Evolutionary conservation across 2,888 invertebrate genomes (phyloP), one percentile per base, ranked within the genome.

Genomic region (Drosophila pullipes): DNA sequence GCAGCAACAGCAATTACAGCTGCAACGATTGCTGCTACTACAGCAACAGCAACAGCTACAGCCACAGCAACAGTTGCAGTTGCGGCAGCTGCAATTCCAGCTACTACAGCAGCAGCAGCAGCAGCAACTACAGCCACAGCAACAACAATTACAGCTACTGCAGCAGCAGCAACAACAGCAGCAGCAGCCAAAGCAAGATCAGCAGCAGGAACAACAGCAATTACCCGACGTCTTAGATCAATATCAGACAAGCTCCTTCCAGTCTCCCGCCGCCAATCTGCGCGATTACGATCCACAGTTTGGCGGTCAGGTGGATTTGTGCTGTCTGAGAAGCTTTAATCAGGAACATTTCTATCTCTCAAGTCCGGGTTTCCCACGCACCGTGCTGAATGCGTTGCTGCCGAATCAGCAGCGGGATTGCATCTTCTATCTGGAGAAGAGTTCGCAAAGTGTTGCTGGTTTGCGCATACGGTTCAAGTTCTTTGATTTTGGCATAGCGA

Each of bases 341-440:
- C 92, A 94, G 25, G 93, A 93, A 67, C 92, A 93, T 64, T 95
- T 95, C 82, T 92, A 94, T 41, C 77, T 95, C 3, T 91, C 94
- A 1, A 95, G 95, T 91, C 95, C 95, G 1, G 94, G 94, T 22
- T 95, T 95, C 88, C 95, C 95, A 0, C 92, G 93, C 57, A 93
- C 92, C 4, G 89, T 92, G 2, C 91, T 92, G n/a, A 91, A 86
- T 28, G 89, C 86, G 4, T 55, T 91, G 59, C 57, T 91, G 60
- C 92, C 90, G 28, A 83, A 91, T 50, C 90, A 88, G 39, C 91
- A 92, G 13, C 91, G 89, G 2, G 94, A 95, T 62, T 95, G 95
- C 76, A 84, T 93, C 18, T 95, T 94, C 79, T 92, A 93, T 16
- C 94, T 95, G 53, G 93, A 93, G 52, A 94, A 94, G 85, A 92